Conservation (phyloP, 1,140 invertebrate species). For the Rhyacophila brunnea region DNA sequence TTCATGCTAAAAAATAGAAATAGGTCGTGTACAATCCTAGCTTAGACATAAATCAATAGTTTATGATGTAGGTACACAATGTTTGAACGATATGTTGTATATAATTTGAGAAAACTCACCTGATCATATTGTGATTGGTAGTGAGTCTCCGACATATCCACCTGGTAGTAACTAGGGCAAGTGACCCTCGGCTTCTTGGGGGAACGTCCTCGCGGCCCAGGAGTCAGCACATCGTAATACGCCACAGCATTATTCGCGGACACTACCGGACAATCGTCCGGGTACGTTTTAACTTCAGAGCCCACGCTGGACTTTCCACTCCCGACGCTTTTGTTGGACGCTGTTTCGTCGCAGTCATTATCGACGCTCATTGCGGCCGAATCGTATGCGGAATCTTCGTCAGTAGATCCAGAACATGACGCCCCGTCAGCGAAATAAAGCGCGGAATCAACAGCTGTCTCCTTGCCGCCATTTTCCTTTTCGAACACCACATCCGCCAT, state of each 20-base stretch:
- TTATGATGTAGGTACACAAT: too few species aligned
- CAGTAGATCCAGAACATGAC: constrained; percentile 34
- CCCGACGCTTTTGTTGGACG: constrained; percentile 35
- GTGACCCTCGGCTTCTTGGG: constrained; percentile 34
- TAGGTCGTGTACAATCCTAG: too few species aligned
- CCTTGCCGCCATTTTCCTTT: constrained; percentile 15
- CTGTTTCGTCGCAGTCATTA: constrained; percentile 43
- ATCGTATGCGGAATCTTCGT: constrained; percentile 46
- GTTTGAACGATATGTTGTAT: too few species aligned
- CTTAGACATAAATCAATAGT: too few species aligned
- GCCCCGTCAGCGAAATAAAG: too few species aligned
- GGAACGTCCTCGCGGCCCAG: constrained; percentile 37
- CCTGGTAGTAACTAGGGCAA: constrained; percentile 1
- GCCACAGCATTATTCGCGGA: constrained; percentile 53
- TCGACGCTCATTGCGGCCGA: constrained; percentile 37
- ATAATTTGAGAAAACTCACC: not conserved
- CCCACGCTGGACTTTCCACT: constrained; percentile 30
- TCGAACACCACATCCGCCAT: not conserved
- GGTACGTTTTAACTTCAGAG: constrained; percentile 4
- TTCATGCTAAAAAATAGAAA: too few species aligned
- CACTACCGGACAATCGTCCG: constrained; percentile 52
- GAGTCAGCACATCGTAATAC: constrained; percentile 47
- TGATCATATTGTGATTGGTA: not conserved
- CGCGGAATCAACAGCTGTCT: not conserved
- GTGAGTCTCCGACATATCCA: not conserved